Evolutionary conservation across 1,140 invertebrate genomes (phyloP), one percentile per base, ranked within the genome.

Genomic region (Eriocheir sinensis): DNA sequence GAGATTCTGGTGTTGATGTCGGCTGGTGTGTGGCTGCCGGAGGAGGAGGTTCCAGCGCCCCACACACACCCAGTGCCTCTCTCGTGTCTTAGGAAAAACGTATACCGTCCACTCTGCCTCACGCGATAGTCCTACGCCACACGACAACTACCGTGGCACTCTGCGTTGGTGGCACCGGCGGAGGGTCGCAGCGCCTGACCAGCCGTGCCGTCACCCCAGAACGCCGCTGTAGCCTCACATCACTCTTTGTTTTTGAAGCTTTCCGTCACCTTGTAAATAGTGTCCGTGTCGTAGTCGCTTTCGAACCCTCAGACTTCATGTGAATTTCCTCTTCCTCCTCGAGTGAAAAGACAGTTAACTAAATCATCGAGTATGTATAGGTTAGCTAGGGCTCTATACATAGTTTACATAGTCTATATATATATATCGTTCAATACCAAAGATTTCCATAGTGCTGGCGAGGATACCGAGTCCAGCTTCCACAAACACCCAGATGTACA

Each of bases 71-170:
- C 41, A 92, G 89, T 92, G 93, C 93, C 93, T 94, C 80, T 72
- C 32, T 32, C 72, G 89, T 91, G 89, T 92, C 93, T 88, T 94
- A 90, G 44, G 89, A 89, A 89, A 36, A 94, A 91, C 89, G 91
- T 89, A 89, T 94, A 89, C 93, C 93, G 93, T 94, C 93, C 93
- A 94, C 89, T 86, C 85, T 94, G 93, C 93, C 93, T 94, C 34
- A 72, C 60, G 21, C 60, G 60, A n/a, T 72, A n/a, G 21, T 21
- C 21, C 60, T 72, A n/a, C 27, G 60, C 60, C n/a, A n/a, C 48
- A 53, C 48, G n/a, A n/a, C 48, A 53, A 21, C 60, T 21, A n/a
- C 60, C 8, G 60, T 21, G 2, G 60, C 60, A n/a, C n/a, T n/a
- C 60, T n/a, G 60, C n/a, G 60, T 72, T 72, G 60, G 17, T 27